These are phyloP conservation scores for Microctonus hyperodae DNA, from an alignment of 2,888 invertebrate genomes.

Conservation along the genomic window DNA sequence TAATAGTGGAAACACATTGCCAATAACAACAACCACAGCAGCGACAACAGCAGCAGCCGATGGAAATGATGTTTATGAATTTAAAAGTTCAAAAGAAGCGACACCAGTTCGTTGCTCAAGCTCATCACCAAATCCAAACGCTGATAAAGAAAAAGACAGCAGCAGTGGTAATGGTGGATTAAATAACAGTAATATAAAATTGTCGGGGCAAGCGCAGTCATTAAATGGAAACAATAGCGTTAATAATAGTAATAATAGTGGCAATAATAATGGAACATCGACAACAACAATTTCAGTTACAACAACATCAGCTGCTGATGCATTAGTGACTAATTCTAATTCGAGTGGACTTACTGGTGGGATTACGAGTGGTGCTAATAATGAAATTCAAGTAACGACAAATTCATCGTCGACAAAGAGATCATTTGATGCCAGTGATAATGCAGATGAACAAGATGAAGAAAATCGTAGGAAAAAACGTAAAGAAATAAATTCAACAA, in stretches of 20 bases:
- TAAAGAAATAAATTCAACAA: slow-evolving; percentile 70
- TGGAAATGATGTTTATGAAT: slow-evolving; percentile 68
- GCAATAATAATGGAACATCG: not conserved
- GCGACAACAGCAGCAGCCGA: slow-evolving; percentile 40
- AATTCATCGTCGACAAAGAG: slow-evolving; percentile 55
- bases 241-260: slow-evolving; percentile 13
- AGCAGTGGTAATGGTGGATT: not conserved
- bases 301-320: slow-evolving; percentile 57
- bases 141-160: slow-evolving; percentile 57
- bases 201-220: slow-evolving; percentile 28
- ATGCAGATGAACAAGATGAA: slow-evolving; percentile 70
- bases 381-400: slow-evolving; percentile 35
- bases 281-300: slow-evolving; percentile 24
- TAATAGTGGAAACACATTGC: slow-evolving; percentile 36
- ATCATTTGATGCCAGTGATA: slow-evolving; percentile 66
- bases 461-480: slow-evolving; percentile 77
- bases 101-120: slow-evolving; percentile 59
- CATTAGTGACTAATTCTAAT: slow-evolving; percentile 58
- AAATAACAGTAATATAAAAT: slow-evolving; percentile 29
- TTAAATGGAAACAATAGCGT: slow-evolving; percentile 26
- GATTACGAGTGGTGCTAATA: slow-evolving; percentile 52
- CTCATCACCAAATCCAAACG: slow-evolving; percentile 62
- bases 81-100: slow-evolving; percentile 67
- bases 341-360: slow-evolving; percentile 42
- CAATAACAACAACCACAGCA: slow-evolving; percentile 20